A percentile compares a stretch with the other conserved stretches of the same genome.
Evolutionary conservation across 2,888 invertebrate genomes (phyloP).

Genomic region (Phalangium opilio): DNA sequence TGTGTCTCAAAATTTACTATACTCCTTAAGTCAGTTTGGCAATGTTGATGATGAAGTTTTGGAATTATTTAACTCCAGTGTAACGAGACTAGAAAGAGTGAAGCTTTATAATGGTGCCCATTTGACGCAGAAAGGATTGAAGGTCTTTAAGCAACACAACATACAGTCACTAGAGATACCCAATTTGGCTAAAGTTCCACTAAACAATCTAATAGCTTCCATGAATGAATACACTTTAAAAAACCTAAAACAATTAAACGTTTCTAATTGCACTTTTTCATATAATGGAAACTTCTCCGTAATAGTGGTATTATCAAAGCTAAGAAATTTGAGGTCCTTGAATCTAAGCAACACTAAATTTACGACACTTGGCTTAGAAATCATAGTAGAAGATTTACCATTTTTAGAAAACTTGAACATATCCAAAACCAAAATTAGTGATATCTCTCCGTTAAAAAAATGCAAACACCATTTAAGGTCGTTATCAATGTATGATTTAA

Average conservation of each 20-base stretch:
- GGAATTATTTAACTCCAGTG: conserved; percentile 42
- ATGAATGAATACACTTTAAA: conserved; percentile 48
- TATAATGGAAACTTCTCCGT: conserved; percentile 43
- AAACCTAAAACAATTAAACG: conserved; percentile 44
- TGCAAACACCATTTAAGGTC: conserved; percentile 42
- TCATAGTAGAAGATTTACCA: conserved; percentile 47
- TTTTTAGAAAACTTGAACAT: conserved; percentile 47
- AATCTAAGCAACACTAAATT: conserved; percentile 53
- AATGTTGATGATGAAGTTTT: conserved; percentile 44
- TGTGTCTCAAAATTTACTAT: conserved; percentile 42
- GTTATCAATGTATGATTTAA: conserved; percentile 43
- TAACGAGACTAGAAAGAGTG: conserved; percentile 44
- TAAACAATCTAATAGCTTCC: conserved; percentile 47
- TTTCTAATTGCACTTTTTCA: conserved; percentile 45
- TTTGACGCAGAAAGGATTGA: conserved; percentile 42
- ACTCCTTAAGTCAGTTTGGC: conserved; percentile 41
- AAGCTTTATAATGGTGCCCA: conserved; percentile 42
- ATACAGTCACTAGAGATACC: conserved; percentile 44
- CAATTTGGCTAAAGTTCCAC: conserved; percentile 39
- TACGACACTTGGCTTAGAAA: conserved; percentile 46
- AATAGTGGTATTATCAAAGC: conserved; percentile 43
- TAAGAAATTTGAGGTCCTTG: conserved; percentile 41
- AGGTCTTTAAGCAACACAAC: conserved; percentile 45
- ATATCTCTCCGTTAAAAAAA: conserved; percentile 24
- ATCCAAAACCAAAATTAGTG: conserved; percentile 38